Evolutionary conservation across 2,888 invertebrate species (phyloP).

Genomic region (Euzophera pinguis): DNA sequence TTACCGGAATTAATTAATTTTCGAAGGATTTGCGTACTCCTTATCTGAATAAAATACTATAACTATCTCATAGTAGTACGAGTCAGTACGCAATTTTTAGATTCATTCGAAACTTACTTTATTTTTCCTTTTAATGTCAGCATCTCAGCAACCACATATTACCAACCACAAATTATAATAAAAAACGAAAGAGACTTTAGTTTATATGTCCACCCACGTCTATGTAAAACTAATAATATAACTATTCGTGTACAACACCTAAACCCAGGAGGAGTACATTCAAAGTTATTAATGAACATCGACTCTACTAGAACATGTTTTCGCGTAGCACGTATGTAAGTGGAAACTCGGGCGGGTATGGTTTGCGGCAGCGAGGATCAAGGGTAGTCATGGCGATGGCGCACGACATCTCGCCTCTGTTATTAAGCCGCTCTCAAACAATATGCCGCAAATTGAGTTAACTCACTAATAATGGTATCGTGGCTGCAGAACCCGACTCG

Average conservation of each 20-base stretch:
- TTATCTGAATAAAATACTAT: neutral
- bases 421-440: slow-evolving; percentile 78
- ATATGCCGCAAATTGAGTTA: slow-evolving; percentile 79
- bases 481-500: slow-evolving; percentile 54
- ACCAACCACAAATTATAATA: no score
- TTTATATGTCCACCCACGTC: no score
- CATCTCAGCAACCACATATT: no score
- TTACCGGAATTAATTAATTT: slow-evolving; percentile 21
- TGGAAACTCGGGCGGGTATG: slow-evolving; percentile 32
- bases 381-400: slow-evolving; percentile 66
- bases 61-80: no score
- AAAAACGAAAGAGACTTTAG: no score
- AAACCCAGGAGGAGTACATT: neutral
- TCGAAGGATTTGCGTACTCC: slow-evolving; percentile 8
- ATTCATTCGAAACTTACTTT: no score
- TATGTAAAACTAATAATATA: no score
- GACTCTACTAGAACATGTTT: slow-evolving; percentile 18
- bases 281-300: neutral
- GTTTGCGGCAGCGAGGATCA: slow-evolving; percentile 40
- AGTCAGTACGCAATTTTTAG: no score
- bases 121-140: no score
- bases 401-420: slow-evolving; percentile 67
- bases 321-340: slow-evolving; percentile 31
- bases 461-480: slow-evolving; percentile 78
- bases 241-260: neutral